Base-by-base conservation (phyloP, 2,888 invertebrate species). In the Drosophila buzzatii region DNA sequence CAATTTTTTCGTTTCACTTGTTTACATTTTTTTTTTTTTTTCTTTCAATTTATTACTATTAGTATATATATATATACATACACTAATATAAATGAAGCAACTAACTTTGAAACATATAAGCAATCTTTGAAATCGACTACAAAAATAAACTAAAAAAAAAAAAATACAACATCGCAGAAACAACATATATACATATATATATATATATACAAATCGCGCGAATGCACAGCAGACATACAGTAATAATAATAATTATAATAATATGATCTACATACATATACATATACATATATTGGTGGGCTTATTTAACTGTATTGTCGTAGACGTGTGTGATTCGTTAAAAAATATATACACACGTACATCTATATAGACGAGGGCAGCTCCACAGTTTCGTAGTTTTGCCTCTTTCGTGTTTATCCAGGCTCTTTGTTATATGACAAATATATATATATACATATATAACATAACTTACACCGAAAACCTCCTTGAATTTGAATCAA, bases 401-500 rank as follows among this genome's bases (percentile, higher is more conserved):
- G 77, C 83, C 79, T 71, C 66, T 64, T 64, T 60, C 67, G 37
- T 78, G 51, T 67, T 76, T 67, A 59, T 53, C 59, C 59, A 64
- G 64, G 62, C 37, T 60, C 64, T 53, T 75, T 66, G 49, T 60
- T 70, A 55, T 62, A 55, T 62, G 39, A 18, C 52, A 62, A 41
- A 60, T 37, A 39, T 18, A 53, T 35, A 27, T 23, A 75, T 20
- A 82, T 51, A 65, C 47, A 64, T n/a, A 62, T 20, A 20, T 20
- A 20, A 47, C 27, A 56, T 68, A 68, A 72, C 59, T 55, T 72
- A 75, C 55, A 85, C 67, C 70, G 70, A 73, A 82, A 87, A 87
- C 90, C 87, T 90, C 89, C 90, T 87, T 90, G 76, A 85, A 86
- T 90, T 87, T 89, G 73, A 82, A 86, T 88, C 85, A 90, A 87